Percentiles rank a stretch among this genome's conserved stretches.
phyloP scores from a whole-genome alignment of 1,140 invertebrate species.

The Drosophila mauritiana region DNA sequence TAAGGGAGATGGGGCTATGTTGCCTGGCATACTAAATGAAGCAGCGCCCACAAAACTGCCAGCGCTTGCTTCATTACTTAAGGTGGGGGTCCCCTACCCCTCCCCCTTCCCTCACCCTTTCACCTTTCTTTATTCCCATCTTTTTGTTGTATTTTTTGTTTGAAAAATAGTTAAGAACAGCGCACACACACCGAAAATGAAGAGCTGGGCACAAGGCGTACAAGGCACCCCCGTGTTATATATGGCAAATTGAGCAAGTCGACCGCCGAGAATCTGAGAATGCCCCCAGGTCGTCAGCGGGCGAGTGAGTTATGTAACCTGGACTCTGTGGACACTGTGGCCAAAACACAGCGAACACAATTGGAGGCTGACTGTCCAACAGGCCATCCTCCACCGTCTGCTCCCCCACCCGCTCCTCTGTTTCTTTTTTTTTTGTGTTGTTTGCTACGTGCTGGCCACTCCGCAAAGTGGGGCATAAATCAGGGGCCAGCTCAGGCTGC shows the following conservation, averaged over 20 bases:
- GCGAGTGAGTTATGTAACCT: constrained; percentile 76
- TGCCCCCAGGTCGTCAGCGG: constrained; percentile 69
- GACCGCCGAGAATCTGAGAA: constrained; percentile 74
- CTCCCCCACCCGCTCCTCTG: not conserved
- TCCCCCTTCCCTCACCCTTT: no score
- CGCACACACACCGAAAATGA: not conserved
- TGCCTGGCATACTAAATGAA: constrained; percentile 76
- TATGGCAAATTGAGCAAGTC: constrained; percentile 80
- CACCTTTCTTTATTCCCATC: not conserved
- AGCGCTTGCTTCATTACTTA: constrained; percentile 77
- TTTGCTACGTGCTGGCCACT: constrained; percentile 60
- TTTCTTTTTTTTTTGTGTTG: constrained; percentile 39
- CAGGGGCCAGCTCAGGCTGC: constrained; percentile 64
- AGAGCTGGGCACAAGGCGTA: constrained; percentile 9
- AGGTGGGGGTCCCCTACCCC: not conserved
- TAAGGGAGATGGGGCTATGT: constrained; percentile 9
- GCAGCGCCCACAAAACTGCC: constrained; percentile 78
- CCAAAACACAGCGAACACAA: constrained; percentile 58
- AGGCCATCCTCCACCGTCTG: not conserved
- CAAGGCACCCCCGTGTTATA: constrained; percentile 60
- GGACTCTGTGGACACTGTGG: constrained; percentile 53
- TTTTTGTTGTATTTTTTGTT: constrained; percentile 28
- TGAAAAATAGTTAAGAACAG: constrained; percentile 78
- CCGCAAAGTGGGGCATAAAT: constrained; percentile 69
- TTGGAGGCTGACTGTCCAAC: constrained; percentile 44